Conservation (phyloP, 2,888 invertebrate species). For the Eupithecia subumbrata region DNA sequence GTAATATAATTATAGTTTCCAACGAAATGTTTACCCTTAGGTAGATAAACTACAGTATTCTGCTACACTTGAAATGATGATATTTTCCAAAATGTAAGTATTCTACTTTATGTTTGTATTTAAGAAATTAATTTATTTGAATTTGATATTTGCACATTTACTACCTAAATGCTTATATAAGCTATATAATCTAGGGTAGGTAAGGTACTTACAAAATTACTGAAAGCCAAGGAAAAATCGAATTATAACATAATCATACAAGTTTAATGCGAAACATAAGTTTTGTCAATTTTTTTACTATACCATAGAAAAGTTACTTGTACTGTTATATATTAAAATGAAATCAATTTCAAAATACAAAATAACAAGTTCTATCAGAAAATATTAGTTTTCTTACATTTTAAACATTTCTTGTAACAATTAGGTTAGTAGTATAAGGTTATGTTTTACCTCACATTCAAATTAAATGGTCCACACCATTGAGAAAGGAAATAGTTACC, state of each 20-base stretch:
- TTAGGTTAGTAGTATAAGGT: background rate
- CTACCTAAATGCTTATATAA: background rate
- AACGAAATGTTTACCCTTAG: background rate
- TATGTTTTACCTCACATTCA: background rate
- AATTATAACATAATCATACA: background rate
- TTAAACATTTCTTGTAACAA: background rate
- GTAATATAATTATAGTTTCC: background rate
- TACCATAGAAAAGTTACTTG: background rate
- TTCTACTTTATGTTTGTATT: background rate
- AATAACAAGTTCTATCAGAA: constrained; percentile 1
- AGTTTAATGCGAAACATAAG: background rate
- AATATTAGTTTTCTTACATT: background rate
- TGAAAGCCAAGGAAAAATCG: background rate
- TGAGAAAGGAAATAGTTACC: background rate
- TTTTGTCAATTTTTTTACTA: background rate
- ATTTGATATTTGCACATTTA: background rate
- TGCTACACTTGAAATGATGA: background rate
- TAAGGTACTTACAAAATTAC: background rate
- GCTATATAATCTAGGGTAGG: too few relatives aligned
- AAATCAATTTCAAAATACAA: background rate
- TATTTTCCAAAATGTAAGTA: background rate
- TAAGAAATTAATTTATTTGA: background rate
- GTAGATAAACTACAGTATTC: background rate
- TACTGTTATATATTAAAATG: background rate
- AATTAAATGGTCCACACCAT: background rate